A percentile compares a stretch with the other conserved stretches of the same genome.
phyloP scores from a whole-genome alignment of 2,113 vertebrate species.

The Connochaetes taurinus region DNA sequence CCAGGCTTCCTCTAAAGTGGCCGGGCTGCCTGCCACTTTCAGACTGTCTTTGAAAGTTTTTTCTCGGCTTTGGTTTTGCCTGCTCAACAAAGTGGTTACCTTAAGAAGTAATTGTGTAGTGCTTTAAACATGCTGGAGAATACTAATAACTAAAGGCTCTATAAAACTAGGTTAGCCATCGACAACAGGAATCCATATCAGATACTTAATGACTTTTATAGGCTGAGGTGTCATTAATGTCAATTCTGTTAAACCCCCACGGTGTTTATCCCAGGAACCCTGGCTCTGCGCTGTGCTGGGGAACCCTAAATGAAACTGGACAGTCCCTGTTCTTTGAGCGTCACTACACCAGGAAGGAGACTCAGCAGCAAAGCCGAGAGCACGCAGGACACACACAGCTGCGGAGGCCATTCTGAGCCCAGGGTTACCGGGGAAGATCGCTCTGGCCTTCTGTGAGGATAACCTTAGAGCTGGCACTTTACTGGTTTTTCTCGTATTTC shows the following conservation, averaged over 20 bases:
- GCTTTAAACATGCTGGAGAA: background rate
- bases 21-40: background rate
- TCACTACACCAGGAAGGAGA: no score
- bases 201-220: rapidly evolving
- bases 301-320: rapidly evolving
- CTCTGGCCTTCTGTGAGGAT: rapidly evolving
- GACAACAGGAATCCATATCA: rapidly evolving
- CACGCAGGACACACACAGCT: background rate
- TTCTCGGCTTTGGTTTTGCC: background rate
- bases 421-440: rapidly evolving
- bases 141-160: no score
- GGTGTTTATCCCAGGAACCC: background rate
- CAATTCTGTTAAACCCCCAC: background rate
- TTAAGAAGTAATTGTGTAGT: background rate
- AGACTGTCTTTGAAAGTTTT: background rate
- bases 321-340: no score
- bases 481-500: background rate
- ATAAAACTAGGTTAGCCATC: background rate
- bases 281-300: background rate
- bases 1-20: background rate
- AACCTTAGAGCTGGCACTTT: background rate
- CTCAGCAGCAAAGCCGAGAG: no score
- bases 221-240: background rate
- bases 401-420: rapidly evolving
- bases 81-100: background rate